These are phyloP conservation scores for Pelusios castaneus DNA, from an alignment of 2,113 vertebrate species.

Conservation along the genomic window DNA sequence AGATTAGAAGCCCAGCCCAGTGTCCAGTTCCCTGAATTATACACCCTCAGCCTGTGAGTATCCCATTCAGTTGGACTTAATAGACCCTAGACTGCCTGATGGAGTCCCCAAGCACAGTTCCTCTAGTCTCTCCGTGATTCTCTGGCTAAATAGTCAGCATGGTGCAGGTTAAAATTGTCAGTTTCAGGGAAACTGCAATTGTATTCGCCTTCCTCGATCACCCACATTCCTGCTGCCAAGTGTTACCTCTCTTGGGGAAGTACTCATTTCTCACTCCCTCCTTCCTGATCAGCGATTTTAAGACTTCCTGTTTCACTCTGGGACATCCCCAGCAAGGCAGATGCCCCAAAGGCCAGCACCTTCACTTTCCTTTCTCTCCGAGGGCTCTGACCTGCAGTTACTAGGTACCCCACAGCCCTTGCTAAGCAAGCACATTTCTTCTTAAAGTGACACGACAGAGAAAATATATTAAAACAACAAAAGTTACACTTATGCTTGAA, in stretches of 20 bases:
- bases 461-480: not conserved
- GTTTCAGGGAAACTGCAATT: no score
- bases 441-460: not conserved
- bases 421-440: not conserved
- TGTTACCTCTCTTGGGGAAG: no score
- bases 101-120: not conserved
- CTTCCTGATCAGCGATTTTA: no score
- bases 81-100: fast-evolving
- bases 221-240: no score
- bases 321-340: no score
- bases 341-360: no score
- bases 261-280: no score
- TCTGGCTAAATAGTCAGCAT: not conserved
- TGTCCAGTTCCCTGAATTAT: fast-evolving
- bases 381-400: no score
- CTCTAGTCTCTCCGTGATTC: not conserved
- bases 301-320: no score
- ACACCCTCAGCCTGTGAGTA: not conserved
- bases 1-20: not conserved
- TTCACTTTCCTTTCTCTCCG: no score
- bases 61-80: not conserved
- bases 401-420: no score
- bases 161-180: not conserved
- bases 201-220: no score
- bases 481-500: not conserved